These are phyloP conservation scores for Procambarus virginalis DNA, from an alignment of 1,140 invertebrate genomes.

Conservation along the genomic window DNA sequence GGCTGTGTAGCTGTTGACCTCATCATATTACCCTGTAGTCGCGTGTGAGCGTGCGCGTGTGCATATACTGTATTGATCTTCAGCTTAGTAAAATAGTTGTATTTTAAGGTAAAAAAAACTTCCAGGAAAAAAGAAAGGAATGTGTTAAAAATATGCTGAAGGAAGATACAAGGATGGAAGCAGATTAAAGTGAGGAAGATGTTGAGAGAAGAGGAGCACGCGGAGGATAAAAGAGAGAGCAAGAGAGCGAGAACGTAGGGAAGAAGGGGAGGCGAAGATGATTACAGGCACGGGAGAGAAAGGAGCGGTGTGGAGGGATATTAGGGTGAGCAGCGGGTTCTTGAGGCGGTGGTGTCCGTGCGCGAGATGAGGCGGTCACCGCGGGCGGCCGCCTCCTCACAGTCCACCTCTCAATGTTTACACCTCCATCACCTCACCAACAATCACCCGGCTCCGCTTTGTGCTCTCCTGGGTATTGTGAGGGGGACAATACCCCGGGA, in stretches of 20 bases:
- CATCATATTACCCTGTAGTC: too few relatives aligned
- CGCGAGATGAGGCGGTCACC: conserved; percentile 19
- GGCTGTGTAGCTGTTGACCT: too few relatives aligned
- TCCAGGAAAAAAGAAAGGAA: neutral
- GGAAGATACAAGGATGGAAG: neutral
- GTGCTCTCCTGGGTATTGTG: conserved; percentile 38
- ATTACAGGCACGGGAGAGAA: conserved; percentile 13
- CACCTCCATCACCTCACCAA: conserved; percentile 53
- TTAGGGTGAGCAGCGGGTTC: conserved; percentile 3
- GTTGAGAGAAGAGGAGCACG: neutral
- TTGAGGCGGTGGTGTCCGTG: neutral
- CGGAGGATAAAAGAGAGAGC: neutral
- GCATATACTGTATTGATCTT: too few relatives aligned
- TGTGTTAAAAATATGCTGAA: neutral
- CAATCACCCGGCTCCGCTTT: conserved; percentile 52
- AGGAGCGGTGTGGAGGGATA: conserved; percentile 17
- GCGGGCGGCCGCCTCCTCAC: conserved; percentile 28
- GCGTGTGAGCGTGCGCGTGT: too few relatives aligned
- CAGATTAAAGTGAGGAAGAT: too few relatives aligned
- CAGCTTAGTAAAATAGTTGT: too few relatives aligned
- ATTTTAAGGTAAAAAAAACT: neutral
- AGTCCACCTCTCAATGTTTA: conserved; percentile 51
- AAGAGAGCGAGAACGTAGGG: neutral
- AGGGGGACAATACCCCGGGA: conserved; percentile 41
- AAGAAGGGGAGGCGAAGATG: conserved; percentile 5